These are phyloP conservation scores for Chiridota heheva DNA, from an alignment of 35 echinoderm and acorn worm genomes.

Conservation along the genomic window DNA sequence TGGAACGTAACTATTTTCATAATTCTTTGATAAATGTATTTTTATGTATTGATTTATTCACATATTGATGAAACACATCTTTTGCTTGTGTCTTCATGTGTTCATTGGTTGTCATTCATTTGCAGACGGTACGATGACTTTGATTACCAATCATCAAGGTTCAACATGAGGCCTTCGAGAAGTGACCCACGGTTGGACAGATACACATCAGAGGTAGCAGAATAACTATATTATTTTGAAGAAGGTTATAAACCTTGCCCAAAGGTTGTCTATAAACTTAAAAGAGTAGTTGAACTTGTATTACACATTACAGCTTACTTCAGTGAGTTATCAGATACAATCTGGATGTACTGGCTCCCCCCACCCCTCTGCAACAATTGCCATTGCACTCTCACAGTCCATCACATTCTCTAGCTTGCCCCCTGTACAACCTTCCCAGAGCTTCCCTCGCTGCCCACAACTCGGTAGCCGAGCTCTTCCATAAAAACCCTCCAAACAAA, in stretches of 20 bases:
- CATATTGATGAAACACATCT: background rate
- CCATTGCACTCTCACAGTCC: no score
- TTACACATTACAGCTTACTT: background rate
- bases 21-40: background rate
- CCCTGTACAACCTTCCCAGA: no score
- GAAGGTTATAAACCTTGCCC: background rate
- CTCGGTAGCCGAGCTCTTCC: no score
- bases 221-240: background rate
- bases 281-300: background rate
- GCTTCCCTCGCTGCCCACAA: no score
- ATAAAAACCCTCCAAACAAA: no score
- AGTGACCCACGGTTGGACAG: constrained; percentile 79
- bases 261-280: background rate
- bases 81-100: background rate
- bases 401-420: no score
- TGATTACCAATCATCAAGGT: constrained; percentile 58
- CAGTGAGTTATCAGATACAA: background rate
- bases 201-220: constrained; percentile 52
- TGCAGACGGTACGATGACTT: constrained; percentile 70
- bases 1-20: background rate
- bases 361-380: no score
- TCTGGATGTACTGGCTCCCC: background rate
- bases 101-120: background rate
- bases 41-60: background rate
- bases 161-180: constrained; percentile 49